Percentiles rank a stretch among this genome's conserved stretches.
Evolutionary conservation across 2,113 vertebrate genomes (phyloP).

Genomic region (Trichechus manatus): DNA sequence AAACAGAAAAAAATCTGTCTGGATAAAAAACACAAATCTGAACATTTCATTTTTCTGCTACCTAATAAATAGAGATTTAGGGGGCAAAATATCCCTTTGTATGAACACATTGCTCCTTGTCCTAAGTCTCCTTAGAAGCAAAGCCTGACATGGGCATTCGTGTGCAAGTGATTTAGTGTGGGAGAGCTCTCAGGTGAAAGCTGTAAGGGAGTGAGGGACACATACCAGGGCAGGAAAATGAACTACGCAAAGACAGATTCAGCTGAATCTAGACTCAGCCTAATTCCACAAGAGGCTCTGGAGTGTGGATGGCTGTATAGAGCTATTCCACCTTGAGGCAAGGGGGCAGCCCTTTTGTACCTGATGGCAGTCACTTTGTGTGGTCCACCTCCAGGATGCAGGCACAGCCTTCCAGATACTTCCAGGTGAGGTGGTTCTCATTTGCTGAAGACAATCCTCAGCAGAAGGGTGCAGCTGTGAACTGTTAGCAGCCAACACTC

Average conservation of each 20-base stretch:
- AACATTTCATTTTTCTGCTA: not conserved
- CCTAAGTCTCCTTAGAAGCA: not conserved
- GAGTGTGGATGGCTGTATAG: not conserved
- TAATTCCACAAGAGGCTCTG: not conserved
- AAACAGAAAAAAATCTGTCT: not conserved
- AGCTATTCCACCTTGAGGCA: not conserved
- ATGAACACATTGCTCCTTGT: not conserved
- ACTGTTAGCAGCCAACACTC: not conserved
- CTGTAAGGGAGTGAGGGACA: not conserved
- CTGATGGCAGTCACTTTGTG: not conserved
- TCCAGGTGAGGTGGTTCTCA: not conserved
- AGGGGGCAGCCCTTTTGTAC: not conserved
- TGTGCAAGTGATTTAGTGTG: not conserved
- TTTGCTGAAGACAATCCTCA: not conserved
- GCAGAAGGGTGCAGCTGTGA: not conserved
- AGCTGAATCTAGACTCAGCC: not conserved
- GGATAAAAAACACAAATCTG: not conserved
- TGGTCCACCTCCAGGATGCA: not conserved
- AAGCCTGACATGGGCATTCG: not conserved
- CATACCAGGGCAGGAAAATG: not conserved
- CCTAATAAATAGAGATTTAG: not conserved
- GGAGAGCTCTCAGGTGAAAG: not conserved
- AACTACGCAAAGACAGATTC: not conserved
- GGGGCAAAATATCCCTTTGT: not conserved
- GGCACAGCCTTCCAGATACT: not conserved